Evolutionary conservation across 2,113 vertebrate genomes (phyloP), one percentile per base, ranked within the genome.

Genomic region (Nematolebias whitei): DNA sequence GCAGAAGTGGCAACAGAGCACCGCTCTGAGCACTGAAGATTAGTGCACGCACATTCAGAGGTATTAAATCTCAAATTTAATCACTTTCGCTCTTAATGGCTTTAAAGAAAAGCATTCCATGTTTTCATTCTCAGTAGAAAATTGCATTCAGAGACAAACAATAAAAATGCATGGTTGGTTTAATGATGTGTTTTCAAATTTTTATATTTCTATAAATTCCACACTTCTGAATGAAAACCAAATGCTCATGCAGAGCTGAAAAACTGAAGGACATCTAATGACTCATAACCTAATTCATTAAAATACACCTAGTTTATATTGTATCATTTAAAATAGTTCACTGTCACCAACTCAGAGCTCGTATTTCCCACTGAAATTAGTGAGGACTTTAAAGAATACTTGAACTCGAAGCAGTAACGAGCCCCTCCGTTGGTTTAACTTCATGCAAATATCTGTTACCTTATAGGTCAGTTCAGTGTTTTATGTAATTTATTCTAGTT

Each of bases 281-380:
- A 77, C 53, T 54, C 57, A 63, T 38, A 48, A 74, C 59, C 40
- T 52, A 7, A 69, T 44, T 49, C 22, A 35, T 18, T 44, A 2
- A 66, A 54, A 63, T 56, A 51, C 43, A 39, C 35, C 15, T 4
- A 18, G 16, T 48, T 39, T 50, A n/a, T 48, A 35, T 16, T 11
- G 22, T 11, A 47, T 15, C 1, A 22, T 44, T 41, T 29, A 19
- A 12, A 73, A 35, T 2, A 70, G 52, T 26, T 39, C 1, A 2
- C 70, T 18, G 26, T 39, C 41, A 62, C 26, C 23, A 52, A 20
- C 7, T 44, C 7, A 0, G 13, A 4, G 11, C 19, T 20, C 4
- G 12, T 23, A 40, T 51, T 47, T 65, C 22, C 2, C 10, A 20
- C 20, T 55, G 12, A 45, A 63, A 65, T 43, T 47, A 40, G 15